These are phyloP conservation scores for Meloe dianella DNA, from an alignment of 2,888 invertebrate species.

Conservation along the genomic window DNA sequence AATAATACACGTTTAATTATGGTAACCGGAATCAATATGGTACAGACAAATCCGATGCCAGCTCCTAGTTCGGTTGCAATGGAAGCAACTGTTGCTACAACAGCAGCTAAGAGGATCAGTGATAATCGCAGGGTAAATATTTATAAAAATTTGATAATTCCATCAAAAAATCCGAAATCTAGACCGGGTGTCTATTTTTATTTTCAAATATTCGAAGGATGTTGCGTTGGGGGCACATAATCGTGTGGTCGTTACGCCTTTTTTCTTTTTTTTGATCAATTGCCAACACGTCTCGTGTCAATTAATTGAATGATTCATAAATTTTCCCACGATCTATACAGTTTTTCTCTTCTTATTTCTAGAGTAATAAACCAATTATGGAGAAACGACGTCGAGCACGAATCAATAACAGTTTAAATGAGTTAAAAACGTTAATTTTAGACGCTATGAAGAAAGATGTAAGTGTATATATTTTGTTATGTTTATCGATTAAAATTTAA, in stretches of 20 bases:
- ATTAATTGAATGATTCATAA: conserved; percentile 33
- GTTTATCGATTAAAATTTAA: not conserved
- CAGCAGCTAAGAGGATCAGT: conserved; percentile 38
- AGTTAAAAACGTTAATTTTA: conserved; percentile 82
- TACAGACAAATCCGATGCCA: conserved; percentile 23
- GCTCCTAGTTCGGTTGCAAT: conserved; percentile 20
- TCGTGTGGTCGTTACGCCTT: conserved; percentile 11
- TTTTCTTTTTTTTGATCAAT: conserved; percentile 34
- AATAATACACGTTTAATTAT: conserved; percentile 9
- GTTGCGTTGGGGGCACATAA: conserved; percentile 23
- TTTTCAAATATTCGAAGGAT: conserved; percentile 23
- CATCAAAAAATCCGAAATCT: not conserved
- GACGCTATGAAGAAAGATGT: conserved; percentile 90
- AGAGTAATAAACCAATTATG: conserved; percentile 94
- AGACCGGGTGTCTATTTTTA: conserved; percentile 15
- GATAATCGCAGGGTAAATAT: conserved; percentile 51
- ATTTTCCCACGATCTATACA: conserved; percentile 33
- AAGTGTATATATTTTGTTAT: too few species aligned
- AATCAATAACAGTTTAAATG: conserved; percentile 88
- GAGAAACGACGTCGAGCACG: conserved; percentile 88
- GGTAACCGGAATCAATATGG: conserved; percentile 35
- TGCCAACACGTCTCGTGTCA: conserved; percentile 46
- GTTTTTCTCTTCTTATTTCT: conserved; percentile 55
- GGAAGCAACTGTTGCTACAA: conserved; percentile 24
- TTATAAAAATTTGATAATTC: conserved; percentile 1